Evolutionary conservation across 2,888 invertebrate species (phyloP), one percentile per base, ranked within the genome.

Genomic region (Trichogramma dendrolimi): DNA sequence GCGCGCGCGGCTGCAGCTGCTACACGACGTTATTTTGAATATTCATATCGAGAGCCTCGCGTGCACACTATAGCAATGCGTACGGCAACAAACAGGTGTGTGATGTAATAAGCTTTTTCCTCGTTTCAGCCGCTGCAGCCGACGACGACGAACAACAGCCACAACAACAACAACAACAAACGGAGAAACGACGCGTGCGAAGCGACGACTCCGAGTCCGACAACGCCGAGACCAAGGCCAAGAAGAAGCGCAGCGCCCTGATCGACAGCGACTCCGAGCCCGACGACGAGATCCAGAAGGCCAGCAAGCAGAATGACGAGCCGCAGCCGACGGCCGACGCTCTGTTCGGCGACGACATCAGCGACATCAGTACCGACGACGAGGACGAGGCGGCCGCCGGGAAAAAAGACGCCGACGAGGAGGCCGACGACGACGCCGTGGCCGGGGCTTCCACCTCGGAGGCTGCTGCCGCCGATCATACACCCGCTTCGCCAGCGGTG

Each of bases 281-380:
- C 7, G 84, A 84, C 48, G 75, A 71, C 51, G 69, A 69, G 55
- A 60, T 55, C 1, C 69, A 68, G 39, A 70, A 66, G 14, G 52
- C 41, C 5, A 38, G 27, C 7, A 81, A 50, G 78, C 79, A 60
- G 79, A 81, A 52, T 27, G 27, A 27, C 27, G 78, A 79, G 58
- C 73, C 73, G 43, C 83, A 82, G 41, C 88, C 87, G 56, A 89
- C 87, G 42, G 91, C 93, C 0, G 90, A 90, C 67, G 93, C 92
- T 6, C 82, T 96, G 41, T 96, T 96, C 80, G 96, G 96, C 8
- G 95, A 95, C 80, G 27, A 51, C 38, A 95, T 94, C 11, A 90
- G 94, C 65, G 95, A 95, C 76, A 95, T 95, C 52, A 94, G 93
- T 75, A 88, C 91, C 6, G 94, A 94, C 68, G 92, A 92, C 70